Evolutionary conservation across 2,888 invertebrate genomes (phyloP).

Genomic region (Stomorhina lunata): DNA sequence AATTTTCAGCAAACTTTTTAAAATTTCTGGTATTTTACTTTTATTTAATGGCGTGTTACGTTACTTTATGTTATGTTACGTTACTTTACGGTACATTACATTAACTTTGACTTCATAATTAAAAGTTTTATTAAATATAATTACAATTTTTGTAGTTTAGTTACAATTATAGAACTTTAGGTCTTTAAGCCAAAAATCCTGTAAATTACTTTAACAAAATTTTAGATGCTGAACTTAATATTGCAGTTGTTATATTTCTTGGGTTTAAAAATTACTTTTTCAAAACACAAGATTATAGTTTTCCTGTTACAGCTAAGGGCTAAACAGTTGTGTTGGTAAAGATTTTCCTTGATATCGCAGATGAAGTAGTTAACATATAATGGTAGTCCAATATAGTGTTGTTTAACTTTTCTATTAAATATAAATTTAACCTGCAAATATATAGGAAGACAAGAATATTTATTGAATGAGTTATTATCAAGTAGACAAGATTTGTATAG

Average conservation of each 20-base stretch:
- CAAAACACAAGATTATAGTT: too few species aligned
- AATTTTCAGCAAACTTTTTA: neutral
- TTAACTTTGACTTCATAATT: neutral
- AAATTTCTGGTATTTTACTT: too few species aligned
- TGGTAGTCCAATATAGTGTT: constrained; percentile 36
- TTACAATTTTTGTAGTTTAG: constrained; percentile 7
- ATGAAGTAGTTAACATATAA: too few species aligned
- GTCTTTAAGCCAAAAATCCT: too few species aligned
- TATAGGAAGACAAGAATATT: neutral
- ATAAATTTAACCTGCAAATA: constrained; percentile 56
- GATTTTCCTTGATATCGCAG: constrained; percentile 38
- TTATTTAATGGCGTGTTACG: too few species aligned
- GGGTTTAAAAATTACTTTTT: too few species aligned
- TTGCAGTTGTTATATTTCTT: too few species aligned
- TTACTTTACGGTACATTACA: too few species aligned
- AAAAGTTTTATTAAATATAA: neutral
- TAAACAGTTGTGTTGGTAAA: constrained; percentile 39
- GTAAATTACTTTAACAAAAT: too few species aligned
- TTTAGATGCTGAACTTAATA: too few species aligned
- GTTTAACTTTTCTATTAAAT: constrained; percentile 49
- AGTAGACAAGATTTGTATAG: constrained; percentile 11
- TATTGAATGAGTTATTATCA: neutral
- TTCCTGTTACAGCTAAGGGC: neutral
- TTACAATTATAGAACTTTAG: neutral
- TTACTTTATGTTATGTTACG: too few species aligned